Conservation (phyloP, 1,140 invertebrate species). For the Apis cerana region DNA sequence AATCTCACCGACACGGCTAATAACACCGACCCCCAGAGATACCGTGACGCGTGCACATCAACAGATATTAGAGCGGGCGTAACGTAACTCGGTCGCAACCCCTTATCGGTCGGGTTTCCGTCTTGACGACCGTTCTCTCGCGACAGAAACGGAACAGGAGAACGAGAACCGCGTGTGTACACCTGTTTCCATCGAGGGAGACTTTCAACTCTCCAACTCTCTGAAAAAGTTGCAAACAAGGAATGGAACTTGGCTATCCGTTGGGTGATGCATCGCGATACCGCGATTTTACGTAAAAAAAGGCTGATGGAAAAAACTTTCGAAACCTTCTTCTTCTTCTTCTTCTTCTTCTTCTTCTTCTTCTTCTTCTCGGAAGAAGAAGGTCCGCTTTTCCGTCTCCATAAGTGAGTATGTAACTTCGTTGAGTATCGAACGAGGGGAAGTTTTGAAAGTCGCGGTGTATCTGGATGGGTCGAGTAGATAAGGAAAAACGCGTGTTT, state of each 20-base stretch:
- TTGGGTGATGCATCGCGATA: conserved; percentile 21
- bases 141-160: not conserved
- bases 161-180: not conserved
- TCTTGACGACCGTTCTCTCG: not conserved
- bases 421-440: not conserved
- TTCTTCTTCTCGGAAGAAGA: not conserved
- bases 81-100: conserved; percentile 8
- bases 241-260: not conserved
- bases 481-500: not conserved
- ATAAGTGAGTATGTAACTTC: not conserved
- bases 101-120: conserved; percentile 17
- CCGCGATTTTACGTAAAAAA: not conserved
- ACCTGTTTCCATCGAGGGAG: not conserved
- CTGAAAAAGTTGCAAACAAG: not conserved
- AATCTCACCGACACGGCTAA: conserved; percentile 35
- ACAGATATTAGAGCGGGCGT: conserved; percentile 34
- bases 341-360: no score
- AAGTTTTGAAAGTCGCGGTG: not conserved
- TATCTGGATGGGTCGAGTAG: not conserved
- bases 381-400: not conserved
- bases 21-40: conserved; percentile 37
- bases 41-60: conserved; percentile 42
- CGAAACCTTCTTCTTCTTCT: not conserved
- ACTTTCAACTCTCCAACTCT: not conserved
- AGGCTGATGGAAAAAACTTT: no score